phyloP scores from a whole-genome alignment of 2,113 vertebrate species.

The Condylura cristata region DNA sequence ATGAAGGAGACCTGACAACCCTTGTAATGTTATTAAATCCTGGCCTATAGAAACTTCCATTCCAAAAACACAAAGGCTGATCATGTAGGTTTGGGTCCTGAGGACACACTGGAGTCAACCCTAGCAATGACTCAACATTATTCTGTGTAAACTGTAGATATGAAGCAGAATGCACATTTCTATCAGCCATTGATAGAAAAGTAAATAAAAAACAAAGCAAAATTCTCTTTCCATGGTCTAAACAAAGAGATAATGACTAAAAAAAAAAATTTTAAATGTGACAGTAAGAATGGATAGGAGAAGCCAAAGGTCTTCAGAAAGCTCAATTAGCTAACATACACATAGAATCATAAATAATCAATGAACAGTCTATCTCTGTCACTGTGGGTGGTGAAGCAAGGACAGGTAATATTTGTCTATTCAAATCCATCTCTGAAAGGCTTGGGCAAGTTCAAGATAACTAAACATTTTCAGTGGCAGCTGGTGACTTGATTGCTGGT shows the following conservation, averaged over 20 bases:
- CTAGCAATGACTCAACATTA: slow-evolving; percentile 17
- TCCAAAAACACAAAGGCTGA: not conserved
- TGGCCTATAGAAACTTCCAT: not conserved
- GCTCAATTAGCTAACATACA: not conserved
- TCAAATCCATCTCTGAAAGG: not conserved
- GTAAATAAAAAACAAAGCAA: not conserved
- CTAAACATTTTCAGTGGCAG: not conserved
- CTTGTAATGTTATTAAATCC: not conserved
- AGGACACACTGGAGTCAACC: not conserved
- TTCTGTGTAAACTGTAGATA: not conserved
- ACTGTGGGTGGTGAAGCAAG: too few species aligned
- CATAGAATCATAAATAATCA: not conserved
- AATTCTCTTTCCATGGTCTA: not conserved
- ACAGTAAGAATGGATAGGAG: not conserved
- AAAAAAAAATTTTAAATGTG: not conserved
- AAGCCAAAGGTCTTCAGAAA: not conserved
- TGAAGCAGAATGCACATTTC: not conserved
- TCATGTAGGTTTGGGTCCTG: not conserved
- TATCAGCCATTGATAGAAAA: not conserved
- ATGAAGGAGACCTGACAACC: not conserved
- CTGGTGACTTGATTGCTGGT: not conserved
- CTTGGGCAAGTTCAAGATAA: not conserved
- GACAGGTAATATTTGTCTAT: not conserved
- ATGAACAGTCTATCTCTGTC: not conserved
- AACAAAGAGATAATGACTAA: not conserved